These are phyloP conservation scores for Lithobates sylvaticus DNA, from an alignment of 2,797 vertebrate genomes.

Conservation along the genomic window DNA sequence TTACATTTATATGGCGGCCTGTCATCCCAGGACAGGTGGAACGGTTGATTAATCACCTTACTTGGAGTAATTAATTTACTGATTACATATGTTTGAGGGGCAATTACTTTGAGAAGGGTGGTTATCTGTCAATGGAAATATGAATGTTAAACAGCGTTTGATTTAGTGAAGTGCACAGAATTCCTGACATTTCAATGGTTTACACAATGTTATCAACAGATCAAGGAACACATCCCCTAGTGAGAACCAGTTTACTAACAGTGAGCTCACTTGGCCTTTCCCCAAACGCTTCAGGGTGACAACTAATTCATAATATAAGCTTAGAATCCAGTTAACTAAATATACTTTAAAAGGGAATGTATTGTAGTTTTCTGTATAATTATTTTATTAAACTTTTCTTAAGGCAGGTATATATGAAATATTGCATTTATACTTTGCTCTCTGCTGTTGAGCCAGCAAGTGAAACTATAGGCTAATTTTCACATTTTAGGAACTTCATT, in stretches of 20 bases:
- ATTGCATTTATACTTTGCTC: too few species aligned
- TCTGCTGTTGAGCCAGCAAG: too few species aligned
- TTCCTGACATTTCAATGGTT: slow-evolving; percentile 37
- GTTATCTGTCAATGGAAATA: slow-evolving; percentile 27
- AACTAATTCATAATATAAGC: neutral
- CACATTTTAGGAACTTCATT: neutral
- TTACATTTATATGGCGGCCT: neutral
- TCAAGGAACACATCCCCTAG: slow-evolving; percentile 36
- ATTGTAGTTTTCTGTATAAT: neutral
- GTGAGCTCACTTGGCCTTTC: slow-evolving; percentile 23
- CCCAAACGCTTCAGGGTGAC: slow-evolving; percentile 8
- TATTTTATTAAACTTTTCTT: too few species aligned
- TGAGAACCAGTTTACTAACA: slow-evolving; percentile 32
- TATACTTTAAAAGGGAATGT: too few species aligned
- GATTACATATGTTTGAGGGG: slow-evolving; percentile 26
- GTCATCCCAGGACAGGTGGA: slow-evolving; percentile 3
- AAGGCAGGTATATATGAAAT: too few species aligned
- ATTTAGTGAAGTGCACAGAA: slow-evolving; percentile 34
- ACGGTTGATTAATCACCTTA: slow-evolving; percentile 5
- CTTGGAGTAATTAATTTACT: slow-evolving; percentile 28
- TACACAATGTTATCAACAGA: slow-evolving; percentile 48
- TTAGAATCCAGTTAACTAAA: neutral
- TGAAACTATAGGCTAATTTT: too few species aligned
- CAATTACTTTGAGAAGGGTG: slow-evolving; percentile 16
- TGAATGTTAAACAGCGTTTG: slow-evolving; percentile 39